phyloP scores from a whole-genome alignment of 2,113 vertebrate genomes.

The Dendrocopos noguchii region DNA sequence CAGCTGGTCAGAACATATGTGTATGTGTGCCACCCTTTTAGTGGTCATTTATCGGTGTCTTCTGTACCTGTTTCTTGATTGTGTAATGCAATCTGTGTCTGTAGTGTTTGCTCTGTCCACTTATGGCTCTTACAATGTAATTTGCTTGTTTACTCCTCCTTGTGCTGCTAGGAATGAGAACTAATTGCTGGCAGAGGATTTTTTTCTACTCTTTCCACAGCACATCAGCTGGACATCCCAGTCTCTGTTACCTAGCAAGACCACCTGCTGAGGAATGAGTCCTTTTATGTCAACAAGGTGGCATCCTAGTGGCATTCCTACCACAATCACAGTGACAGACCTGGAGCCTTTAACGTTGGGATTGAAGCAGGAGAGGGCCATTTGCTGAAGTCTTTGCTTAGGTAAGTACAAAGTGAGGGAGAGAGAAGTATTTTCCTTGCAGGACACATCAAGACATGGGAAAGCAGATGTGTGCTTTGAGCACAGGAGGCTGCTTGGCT shows the following conservation, averaged over 20 bases:
- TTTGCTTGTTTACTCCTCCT: background rate
- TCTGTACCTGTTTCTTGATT: background rate
- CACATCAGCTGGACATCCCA: background rate
- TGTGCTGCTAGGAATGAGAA: background rate
- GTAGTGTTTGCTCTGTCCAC: background rate
- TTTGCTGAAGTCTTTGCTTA: background rate
- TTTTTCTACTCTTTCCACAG: fast-evolving
- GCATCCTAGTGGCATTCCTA: background rate
- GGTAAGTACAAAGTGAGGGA: background rate
- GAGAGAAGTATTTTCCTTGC: background rate
- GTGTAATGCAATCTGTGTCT: background rate
- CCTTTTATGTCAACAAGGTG: background rate
- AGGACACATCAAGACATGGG: fast-evolving
- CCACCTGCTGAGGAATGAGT: background rate
- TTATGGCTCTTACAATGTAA: background rate
- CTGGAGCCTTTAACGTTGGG: fast-evolving
- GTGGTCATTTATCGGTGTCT: background rate
- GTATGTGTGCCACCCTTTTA: background rate
- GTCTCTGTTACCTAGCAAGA: background rate
- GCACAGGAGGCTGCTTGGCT: background rate
- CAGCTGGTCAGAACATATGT: background rate
- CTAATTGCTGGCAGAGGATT: background rate
- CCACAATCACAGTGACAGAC: background rate
- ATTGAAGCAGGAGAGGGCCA: background rate
- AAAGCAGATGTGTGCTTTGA: background rate